These are phyloP conservation scores for Saccostrea echinata DNA, from an alignment of 1,140 invertebrate genomes.

Conservation along the genomic window DNA sequence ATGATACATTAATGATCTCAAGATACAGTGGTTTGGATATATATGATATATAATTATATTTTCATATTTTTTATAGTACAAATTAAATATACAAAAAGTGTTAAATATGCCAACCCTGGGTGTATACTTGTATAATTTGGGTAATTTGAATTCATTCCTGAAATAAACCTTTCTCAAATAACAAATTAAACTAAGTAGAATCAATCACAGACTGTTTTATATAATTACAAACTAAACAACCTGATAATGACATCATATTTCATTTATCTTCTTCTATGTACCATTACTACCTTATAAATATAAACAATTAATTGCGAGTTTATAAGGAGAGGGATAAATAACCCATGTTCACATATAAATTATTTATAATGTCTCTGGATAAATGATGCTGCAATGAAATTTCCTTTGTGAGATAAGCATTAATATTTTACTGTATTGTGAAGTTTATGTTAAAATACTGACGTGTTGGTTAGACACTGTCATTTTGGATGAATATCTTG, in stretches of 20 bases:
- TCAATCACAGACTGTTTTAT: not conserved
- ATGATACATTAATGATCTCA: no score
- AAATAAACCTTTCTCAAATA: no score
- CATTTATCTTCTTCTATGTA: not conserved
- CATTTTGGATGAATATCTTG: not conserved
- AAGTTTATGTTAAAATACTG: not conserved
- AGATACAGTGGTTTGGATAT: no score
- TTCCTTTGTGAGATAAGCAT: not conserved
- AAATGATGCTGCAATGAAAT: not conserved
- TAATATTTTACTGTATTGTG: not conserved
- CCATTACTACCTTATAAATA: not conserved
- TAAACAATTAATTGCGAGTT: not conserved
- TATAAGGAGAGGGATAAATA: not conserved
- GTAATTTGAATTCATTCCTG: no score
- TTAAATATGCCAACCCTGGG: no score
- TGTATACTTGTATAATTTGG: no score
- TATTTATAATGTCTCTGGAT: not conserved
- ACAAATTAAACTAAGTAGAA: no score
- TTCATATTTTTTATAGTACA: no score
- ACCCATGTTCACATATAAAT: no score
- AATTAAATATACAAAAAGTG: no score
- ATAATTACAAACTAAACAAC: not conserved
- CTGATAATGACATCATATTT: not conserved
- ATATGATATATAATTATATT: no score
- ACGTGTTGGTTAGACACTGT: no score